Evolutionary conservation across 2,113 vertebrate species (phyloP).

Genomic region (Gracilinanus agilis): DNA sequence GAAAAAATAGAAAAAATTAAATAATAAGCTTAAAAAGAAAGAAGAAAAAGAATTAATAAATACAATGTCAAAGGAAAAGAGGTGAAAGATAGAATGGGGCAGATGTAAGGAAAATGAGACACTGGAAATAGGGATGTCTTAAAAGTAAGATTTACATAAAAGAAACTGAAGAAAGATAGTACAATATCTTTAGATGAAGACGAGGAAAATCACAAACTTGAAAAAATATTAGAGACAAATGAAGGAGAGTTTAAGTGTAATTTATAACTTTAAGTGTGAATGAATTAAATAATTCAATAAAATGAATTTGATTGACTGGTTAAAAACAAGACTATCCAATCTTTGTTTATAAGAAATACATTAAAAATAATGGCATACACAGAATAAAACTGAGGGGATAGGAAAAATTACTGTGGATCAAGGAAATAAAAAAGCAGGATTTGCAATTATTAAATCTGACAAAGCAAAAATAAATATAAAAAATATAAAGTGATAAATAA

Average conservation of each 20-base stretch:
- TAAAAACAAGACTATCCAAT: background rate
- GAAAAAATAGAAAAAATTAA: background rate
- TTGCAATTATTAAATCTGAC: background rate
- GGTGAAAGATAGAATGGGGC: background rate
- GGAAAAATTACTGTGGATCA: background rate
- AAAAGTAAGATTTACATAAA: background rate
- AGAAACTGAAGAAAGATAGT: background rate
- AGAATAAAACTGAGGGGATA: background rate
- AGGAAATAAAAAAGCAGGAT: background rate
- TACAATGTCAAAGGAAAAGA: background rate
- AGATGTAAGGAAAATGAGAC: background rate
- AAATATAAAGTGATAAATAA: background rate
- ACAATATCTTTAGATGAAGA: background rate
- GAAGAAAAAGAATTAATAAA: background rate
- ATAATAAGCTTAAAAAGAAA: background rate
- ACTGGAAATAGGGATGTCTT: background rate
- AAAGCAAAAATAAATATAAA: background rate
- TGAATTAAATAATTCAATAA: background rate
- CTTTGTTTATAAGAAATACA: background rate
- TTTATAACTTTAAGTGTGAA: background rate
- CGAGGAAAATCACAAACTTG: background rate
- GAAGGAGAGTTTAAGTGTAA: background rate
- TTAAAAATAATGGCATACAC: background rate
- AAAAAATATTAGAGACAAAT: background rate
- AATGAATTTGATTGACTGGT: background rate